Evolutionary conservation across 92 coral and sea anemone genomes (phyloP).

Genomic region (Paramuricea clavata): DNA sequence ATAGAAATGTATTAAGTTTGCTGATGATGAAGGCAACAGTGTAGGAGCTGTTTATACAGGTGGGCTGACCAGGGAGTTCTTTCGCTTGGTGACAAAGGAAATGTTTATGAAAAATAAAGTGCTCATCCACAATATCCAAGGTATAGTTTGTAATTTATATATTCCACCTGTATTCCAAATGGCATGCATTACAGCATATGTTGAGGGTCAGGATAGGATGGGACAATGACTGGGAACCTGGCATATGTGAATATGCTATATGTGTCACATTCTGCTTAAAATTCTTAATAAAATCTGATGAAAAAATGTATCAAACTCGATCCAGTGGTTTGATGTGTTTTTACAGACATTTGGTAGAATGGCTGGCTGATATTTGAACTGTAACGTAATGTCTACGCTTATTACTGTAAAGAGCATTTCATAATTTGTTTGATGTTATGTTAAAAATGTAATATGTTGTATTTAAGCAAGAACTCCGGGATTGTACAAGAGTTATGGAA

Average conservation of each 20-base stretch:
- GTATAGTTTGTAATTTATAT: constrained; percentile 5
- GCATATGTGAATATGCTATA: too few relatives aligned
- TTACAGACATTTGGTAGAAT: not conserved
- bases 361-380: too few relatives aligned
- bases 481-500: constrained; percentile 33
- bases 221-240: too few relatives aligned
- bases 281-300: too few relatives aligned
- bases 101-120: constrained; percentile 30
- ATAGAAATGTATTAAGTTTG: constrained; percentile 23
- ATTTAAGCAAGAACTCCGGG: constrained; percentile 29
- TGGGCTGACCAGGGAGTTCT: constrained; percentile 41
- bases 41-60: constrained; percentile 32
- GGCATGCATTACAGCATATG: not conserved
- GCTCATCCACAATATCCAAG: constrained; percentile 18
- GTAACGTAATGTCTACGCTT: not conserved
- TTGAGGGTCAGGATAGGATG: too few relatives aligned
- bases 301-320: too few relatives aligned
- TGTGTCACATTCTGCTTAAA: too few relatives aligned
- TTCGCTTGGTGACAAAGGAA: too few relatives aligned
- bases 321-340: not conserved
- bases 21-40: constrained; percentile 17
- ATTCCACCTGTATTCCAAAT: not conserved
- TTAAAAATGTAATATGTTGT: not conserved
- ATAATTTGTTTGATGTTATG: not conserved
- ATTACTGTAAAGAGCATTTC: too few relatives aligned